phyloP scores from a whole-genome alignment of 2,888 invertebrate genomes.

The Cartodere bifasciata region DNA sequence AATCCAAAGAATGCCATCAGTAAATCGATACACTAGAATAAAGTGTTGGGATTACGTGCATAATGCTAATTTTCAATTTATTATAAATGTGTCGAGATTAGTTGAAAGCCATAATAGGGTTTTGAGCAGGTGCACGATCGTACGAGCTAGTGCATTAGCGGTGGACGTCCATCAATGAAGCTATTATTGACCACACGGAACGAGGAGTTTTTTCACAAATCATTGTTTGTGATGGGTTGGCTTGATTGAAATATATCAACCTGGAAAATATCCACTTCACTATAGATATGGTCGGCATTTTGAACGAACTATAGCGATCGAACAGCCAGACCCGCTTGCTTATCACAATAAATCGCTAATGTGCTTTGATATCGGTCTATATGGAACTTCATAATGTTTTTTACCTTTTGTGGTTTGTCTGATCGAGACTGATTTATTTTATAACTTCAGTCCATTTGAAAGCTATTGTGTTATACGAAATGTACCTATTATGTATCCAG shows the following conservation, averaged over 20 bases:
- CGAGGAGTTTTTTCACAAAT: slow-evolving; percentile 30
- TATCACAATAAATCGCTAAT: slow-evolving; percentile 31
- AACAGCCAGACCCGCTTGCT: slow-evolving; percentile 26
- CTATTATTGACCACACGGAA: slow-evolving; percentile 31
- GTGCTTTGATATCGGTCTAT: slow-evolving; percentile 25
- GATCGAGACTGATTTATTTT: slow-evolving; percentile 26
- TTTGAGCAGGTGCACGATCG: slow-evolving; percentile 11
- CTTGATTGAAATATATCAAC: slow-evolving; percentile 35
- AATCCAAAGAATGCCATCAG: no score
- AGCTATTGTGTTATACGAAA: slow-evolving; percentile 16
- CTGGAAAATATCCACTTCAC: slow-evolving; percentile 29
- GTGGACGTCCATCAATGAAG: slow-evolving; percentile 32
- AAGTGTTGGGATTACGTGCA: no score
- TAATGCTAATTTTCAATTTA: no score
- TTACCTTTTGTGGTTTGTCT: slow-evolving; percentile 21
- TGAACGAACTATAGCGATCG: no score
- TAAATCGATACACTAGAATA: no score
- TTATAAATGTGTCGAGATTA: no score
- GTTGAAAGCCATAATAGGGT: no score
- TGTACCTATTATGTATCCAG: no score
- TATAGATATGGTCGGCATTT: no score
- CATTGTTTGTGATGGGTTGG: slow-evolving; percentile 32
- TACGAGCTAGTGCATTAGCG: slow-evolving; percentile 29
- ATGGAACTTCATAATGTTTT: slow-evolving; percentile 24
- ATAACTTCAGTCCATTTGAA: slow-evolving; percentile 21